Base-by-base conservation (phyloP, 2,113 vertebrate species). In the Poeciliopsis turrubarensis region DNA sequence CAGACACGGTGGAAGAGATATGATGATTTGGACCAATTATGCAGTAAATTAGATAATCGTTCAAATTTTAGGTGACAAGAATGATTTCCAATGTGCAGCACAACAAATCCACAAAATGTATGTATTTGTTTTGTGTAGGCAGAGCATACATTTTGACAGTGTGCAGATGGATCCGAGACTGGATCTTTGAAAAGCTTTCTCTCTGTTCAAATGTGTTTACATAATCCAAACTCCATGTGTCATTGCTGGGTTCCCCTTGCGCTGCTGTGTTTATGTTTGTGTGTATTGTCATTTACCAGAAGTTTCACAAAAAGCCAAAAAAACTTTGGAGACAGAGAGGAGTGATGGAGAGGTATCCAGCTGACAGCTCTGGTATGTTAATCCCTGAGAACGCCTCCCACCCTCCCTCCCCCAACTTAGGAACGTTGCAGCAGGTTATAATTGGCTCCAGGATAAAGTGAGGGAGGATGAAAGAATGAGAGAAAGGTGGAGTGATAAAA, bases 311-410 rank as follows among this genome's bases (percentile, higher is more conserved):
- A 82, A 63, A 78, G 78, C 22, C 34, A 60, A 51, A 2, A 22
- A 27, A 68, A 86, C 66, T 68, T 73, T 75, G 7, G 62, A 70
- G 34, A 37, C 6, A 14, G 44, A 17, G 57, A 78, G 64, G 66
- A 17, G 34, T 68, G 78, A 83, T 83, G 78, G 82, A 78, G 82
- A 66, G 51, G 70, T 77, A 86, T 87, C 74, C 67, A 80, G 74
- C 85, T 89, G 87, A 90, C 86, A 84, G 85, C 84, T 84, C 80
- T 78, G 86, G 85, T 82, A 90, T 87, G 89, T 82, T 89, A 90
- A 89, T 90, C 89, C 86, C 82, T 81, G 68, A 85, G 73, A 85
- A 77, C 79, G 76, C 82, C 81, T 76, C 82, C 68, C 64, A 54
- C 19, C 73, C 37, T 67, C 68, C 80, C 68, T 69, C 54, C 75